Evolutionary conservation across 2,888 invertebrate genomes (phyloP).

Genomic region (Clitarchus hookeri): DNA sequence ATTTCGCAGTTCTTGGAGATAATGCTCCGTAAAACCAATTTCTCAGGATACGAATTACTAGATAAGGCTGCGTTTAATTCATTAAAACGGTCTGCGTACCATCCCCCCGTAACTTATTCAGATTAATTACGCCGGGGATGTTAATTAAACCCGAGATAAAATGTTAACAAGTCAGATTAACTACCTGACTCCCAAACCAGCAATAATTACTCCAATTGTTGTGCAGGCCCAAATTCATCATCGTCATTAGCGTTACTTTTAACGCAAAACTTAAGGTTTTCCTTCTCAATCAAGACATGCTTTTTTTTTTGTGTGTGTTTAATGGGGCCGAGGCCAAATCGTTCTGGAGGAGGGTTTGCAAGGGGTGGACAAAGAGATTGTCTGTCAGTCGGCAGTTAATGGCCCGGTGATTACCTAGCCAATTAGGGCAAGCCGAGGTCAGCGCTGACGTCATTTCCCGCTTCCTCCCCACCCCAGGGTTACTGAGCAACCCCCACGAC

Average conservation of each 20-base stretch:
- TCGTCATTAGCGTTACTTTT: not conserved
- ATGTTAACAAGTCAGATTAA: not conserved
- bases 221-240: not conserved
- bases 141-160: not conserved
- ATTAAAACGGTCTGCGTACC: not conserved
- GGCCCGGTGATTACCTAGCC: not conserved
- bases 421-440: not conserved
- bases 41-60: too few relatives aligned
- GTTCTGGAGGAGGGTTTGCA: not conserved
- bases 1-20: too few relatives aligned
- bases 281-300: not conserved
- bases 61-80: not conserved
- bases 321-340: not conserved
- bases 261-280: not conserved
- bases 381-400: not conserved
- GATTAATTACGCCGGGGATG: not conserved
- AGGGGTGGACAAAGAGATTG: not conserved
- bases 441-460: not conserved
- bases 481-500: not conserved
- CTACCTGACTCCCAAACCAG: not conserved
- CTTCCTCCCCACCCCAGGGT: not conserved
- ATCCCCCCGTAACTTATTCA: too few relatives aligned
- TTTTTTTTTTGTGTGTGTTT: not conserved
- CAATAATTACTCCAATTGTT: not conserved
- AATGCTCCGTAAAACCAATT: too few relatives aligned